Conservation (phyloP, 2,113 vertebrate species). For the Stegostoma tigrinum region DNA sequence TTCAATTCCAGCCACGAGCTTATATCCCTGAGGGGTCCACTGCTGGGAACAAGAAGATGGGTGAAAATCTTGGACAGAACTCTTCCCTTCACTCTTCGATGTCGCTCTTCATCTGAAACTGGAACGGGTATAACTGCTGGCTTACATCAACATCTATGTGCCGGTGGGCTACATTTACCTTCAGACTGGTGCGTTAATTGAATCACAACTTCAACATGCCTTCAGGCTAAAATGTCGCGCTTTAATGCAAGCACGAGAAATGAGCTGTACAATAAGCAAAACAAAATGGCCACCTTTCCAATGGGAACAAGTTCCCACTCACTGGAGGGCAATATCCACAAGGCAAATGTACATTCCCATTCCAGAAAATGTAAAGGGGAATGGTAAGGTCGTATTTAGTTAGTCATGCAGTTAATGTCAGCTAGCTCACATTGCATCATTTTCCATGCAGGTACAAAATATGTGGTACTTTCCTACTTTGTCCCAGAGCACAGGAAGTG, state of each 20-base stretch:
- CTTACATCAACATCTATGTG: neutral
- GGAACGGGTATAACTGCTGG: too few relatives aligned
- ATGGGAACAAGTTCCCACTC: neutral
- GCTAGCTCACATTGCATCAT: neutral
- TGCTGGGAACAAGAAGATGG: neutral
- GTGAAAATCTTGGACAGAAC: neutral
- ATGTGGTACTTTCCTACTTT: neutral
- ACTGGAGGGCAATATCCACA: neutral
- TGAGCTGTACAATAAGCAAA: neutral
- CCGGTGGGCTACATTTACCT: neutral
- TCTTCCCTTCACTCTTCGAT: neutral
- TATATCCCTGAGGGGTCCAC: neutral
- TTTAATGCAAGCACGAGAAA: too few relatives aligned
- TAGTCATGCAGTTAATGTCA: neutral
- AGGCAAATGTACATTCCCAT: neutral
- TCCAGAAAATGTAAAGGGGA: neutral
- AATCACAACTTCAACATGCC: neutral
- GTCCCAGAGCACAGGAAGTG: neutral
- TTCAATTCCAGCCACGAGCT: neutral
- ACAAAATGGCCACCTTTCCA: neutral
- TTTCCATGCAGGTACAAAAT: conserved; percentile 12
- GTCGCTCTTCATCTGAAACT: neutral
- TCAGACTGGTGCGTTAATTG: neutral
- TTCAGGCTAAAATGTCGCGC: neutral
- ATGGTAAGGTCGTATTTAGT: neutral